Conservation (phyloP, 1,140 invertebrate species). For the Drosophila obscura region DNA sequence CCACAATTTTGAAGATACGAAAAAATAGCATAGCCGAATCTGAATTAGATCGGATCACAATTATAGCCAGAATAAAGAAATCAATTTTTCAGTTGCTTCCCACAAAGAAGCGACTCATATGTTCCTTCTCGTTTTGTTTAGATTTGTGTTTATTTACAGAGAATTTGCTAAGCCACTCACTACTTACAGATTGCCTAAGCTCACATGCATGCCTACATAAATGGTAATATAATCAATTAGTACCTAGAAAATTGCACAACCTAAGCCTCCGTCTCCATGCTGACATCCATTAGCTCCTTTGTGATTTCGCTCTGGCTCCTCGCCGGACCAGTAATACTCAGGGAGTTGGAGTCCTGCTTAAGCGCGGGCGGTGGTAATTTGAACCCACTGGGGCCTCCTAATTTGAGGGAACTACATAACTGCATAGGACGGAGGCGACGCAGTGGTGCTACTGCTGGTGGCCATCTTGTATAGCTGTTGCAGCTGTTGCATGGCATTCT, state of each 20-base stretch:
- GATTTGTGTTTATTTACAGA: constrained; percentile 39
- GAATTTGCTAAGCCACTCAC: constrained; percentile 19
- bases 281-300: constrained; percentile 78
- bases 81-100: no score
- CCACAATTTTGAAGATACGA: no score
- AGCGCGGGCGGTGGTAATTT: constrained; percentile 63
- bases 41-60: no score
- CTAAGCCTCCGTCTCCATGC: constrained; percentile 64
- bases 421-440: constrained; percentile 5
- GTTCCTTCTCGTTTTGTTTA: neutral
- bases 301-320: constrained; percentile 68
- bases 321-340: constrained; percentile 28
- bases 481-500: constrained; percentile 66
- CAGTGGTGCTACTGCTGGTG: constrained; percentile 26
- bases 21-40: no score
- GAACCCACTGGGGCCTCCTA: constrained; percentile 56
- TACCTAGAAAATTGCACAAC: constrained; percentile 37
- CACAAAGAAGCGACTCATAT: no score
- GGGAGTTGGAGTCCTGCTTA: constrained; percentile 51
- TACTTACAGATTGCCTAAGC: constrained; percentile 39
- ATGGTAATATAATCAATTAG: constrained; percentile 8
- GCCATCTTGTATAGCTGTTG: constrained; percentile 80
- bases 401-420: constrained; percentile 23
- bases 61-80: no score
- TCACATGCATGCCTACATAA: constrained; percentile 4